Conservation (phyloP, 2,888 invertebrate genomes). For the Phymatocera aterrima region DNA sequence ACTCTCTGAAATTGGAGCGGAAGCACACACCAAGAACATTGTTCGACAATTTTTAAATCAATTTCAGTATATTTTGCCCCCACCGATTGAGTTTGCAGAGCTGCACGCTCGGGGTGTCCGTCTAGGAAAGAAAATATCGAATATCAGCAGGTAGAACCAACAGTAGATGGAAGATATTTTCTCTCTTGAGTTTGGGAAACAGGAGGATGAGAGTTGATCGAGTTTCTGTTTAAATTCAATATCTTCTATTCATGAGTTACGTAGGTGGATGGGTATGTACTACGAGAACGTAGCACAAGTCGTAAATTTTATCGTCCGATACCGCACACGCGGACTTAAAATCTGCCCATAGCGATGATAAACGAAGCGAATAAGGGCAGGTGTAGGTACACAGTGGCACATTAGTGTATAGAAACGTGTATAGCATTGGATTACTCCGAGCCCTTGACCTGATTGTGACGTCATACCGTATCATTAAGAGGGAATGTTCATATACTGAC, state of each 20-base stretch:
- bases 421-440: conserved; percentile 30
- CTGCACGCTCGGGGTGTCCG: neutral
- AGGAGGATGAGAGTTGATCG: conserved; percentile 22
- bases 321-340: conserved; percentile 3
- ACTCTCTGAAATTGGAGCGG: no score
- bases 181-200: neutral
- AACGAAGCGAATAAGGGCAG: neutral
- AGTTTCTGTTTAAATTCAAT: conserved; percentile 36
- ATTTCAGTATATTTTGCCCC: neutral
- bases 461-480: conserved; percentile 32
- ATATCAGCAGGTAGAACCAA: neutral
- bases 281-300: conserved; percentile 17
- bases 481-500: conserved; percentile 9
- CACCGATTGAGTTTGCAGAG: neutral
- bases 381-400: no score
- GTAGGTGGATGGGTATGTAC: neutral
- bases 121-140: conserved; percentile 7
- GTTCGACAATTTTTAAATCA: neutral
- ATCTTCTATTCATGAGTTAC: conserved; percentile 1
- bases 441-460: conserved; percentile 31
- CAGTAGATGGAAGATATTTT: neutral
- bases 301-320: conserved; percentile 25
- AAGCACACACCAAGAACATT: neutral
- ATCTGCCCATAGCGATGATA: conserved; percentile 4
- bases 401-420: no score